These are phyloP conservation scores for Alouatta palliata DNA, from an alignment of 2,113 vertebrate genomes.

Conservation along the genomic window DNA sequence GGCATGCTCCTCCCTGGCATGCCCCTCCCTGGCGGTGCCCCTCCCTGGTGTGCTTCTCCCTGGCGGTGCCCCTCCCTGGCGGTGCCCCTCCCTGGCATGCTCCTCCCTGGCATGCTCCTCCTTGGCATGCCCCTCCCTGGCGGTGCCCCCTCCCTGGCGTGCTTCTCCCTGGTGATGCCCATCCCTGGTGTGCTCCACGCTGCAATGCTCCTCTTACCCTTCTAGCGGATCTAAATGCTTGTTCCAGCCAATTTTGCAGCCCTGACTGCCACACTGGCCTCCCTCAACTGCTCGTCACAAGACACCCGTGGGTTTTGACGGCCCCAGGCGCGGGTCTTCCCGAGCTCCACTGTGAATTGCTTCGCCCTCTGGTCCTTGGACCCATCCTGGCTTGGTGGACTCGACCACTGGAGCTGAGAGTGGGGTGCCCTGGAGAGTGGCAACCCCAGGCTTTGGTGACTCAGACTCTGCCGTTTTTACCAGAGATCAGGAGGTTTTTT, in stretches of 20 bases:
- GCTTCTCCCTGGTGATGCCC: too few species aligned
- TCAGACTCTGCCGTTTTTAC: neutral
- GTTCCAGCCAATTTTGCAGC: neutral
- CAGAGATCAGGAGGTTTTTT: neutral
- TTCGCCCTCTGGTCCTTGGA: neutral
- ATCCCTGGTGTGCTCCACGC: too few species aligned
- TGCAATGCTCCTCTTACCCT: accelerated
- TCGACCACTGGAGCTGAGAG: neutral
- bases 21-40: too few species aligned
- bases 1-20: too few species aligned
- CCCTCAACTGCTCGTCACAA: neutral
- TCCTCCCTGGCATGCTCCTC: too few species aligned
- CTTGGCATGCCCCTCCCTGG: too few species aligned
- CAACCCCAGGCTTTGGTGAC: too few species aligned
- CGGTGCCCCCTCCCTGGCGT: too few species aligned
- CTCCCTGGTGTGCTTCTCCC: too few species aligned
- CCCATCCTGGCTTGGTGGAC: neutral
- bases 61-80: too few species aligned
- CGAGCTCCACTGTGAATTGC: neutral
- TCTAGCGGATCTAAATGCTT: neutral
- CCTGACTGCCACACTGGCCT: neutral
- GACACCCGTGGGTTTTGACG: neutral
- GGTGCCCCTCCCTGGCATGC: too few species aligned
- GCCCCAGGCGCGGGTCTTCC: neutral
- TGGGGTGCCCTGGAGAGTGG: too few species aligned